Percentiles rank a stretch among this genome's conserved stretches.
Conservation (phyloP, 2,113 vertebrate species). For the Cyanoderma ruficeps region DNA sequence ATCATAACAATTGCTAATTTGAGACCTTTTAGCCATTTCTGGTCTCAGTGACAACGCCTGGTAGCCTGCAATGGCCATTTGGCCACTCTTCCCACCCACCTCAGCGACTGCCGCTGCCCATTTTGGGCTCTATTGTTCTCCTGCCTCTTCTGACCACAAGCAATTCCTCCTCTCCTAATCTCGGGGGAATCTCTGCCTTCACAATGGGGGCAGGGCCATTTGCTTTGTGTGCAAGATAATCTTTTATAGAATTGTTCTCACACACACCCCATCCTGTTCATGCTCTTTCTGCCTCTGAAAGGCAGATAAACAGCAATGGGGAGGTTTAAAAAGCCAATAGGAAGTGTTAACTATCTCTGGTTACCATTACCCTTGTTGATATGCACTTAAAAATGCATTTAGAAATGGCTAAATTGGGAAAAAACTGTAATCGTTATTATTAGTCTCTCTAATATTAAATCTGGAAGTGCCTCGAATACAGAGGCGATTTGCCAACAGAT, state of each 20-base stretch:
- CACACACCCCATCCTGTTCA: not conserved
- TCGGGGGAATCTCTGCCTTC: constrained; percentile 73
- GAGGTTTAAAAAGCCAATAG: constrained; percentile 4
- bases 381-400: not conserved
- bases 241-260: constrained; percentile 73
- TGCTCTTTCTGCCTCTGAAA: not conserved
- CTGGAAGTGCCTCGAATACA: not conserved
- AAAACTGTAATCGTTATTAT: not conserved
- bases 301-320: not conserved
- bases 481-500: not conserved
- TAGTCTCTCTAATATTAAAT: not conserved
- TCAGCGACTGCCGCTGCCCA: constrained; percentile 67
- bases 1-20: constrained; percentile 75
- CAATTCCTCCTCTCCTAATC: constrained; percentile 76
- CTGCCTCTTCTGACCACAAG: constrained; percentile 77
- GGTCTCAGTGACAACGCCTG: constrained; percentile 70
- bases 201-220: constrained; percentile 73
- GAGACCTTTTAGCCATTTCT: constrained; percentile 65
- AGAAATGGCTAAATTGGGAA: not conserved
- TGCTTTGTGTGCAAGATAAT: constrained; percentile 75
- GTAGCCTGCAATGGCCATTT: constrained; percentile 69
- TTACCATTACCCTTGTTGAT: not conserved
- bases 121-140: constrained; percentile 81
- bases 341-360: not conserved
- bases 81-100: constrained; percentile 70